Evolutionary conservation across 2,797 vertebrate genomes (phyloP), one percentile per base, ranked within the genome.

Genomic region (Helarctos malayanus): DNA sequence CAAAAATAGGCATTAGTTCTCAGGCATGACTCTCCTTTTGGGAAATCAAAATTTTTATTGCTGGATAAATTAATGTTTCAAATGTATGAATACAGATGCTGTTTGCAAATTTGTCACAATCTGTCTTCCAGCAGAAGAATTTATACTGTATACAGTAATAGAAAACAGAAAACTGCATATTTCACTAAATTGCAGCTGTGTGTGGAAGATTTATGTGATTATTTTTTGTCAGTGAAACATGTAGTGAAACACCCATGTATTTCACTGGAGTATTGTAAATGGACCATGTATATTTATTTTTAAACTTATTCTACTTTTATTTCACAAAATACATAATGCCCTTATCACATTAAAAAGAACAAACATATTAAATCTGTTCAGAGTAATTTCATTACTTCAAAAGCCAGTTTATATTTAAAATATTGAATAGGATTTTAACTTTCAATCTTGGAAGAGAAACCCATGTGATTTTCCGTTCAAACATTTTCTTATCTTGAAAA

Each of bases 31-130:
- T 98, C 97, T 98, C 98, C 98, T 99, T 99, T 98, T 98, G 99
- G 98, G 99, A 99, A 99, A 99, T 99, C 98, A 99, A 98, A 98
- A 95, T 93, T 99, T 99, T 99, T 99, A 99, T 98, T 99, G 98
- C 98, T 90, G 97, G 98, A 98, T 98, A 98, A 98, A 99, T 99
- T 99, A 99, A 98, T 98, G 98, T 98, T 99, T 98, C 98, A 99
- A 98, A 98, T 98, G 97, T 98, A 98, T 98, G 98, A 99, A 98
- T 98, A 98, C 98, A 98, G 98, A 99, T 98, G 97, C 97, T 98
- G 97, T 98, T 99, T 99, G 98, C 97, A 99, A 99, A 98, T 99
- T 98, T 98, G 98, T 98, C 98, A 98, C 98, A 98, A 98, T 98
- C 98, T 98, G 98, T 98, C 99, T 99, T 98, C 96, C 91, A 98